These are phyloP conservation scores for Poecilus cupreus DNA, from an alignment of 2,888 invertebrate genomes.

Conservation along the genomic window DNA sequence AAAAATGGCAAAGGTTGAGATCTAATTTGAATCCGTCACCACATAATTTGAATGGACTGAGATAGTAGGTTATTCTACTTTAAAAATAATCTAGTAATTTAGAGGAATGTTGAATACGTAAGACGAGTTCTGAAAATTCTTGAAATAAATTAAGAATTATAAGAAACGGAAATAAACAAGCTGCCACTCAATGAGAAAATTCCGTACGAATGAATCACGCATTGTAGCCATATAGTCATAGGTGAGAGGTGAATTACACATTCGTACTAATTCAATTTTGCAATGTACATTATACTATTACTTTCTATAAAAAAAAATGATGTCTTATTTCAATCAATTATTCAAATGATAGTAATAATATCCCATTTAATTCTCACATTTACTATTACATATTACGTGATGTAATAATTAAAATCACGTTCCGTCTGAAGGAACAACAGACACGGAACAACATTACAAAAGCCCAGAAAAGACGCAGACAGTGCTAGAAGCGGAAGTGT, in stretches of 20 bases:
- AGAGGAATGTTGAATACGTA: background rate
- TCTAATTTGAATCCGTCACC: too few relatives aligned
- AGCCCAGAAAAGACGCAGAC: slow-evolving; percentile 6
- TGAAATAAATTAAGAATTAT: slow-evolving; percentile 25
- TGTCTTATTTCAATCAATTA: slow-evolving; percentile 23
- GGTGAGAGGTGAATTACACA: slow-evolving; percentile 25
- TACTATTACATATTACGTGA: slow-evolving; percentile 4
- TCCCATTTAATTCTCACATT: background rate
- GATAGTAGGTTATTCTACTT: too few relatives aligned
- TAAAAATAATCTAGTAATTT: too few relatives aligned
- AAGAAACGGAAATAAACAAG: slow-evolving; percentile 26
- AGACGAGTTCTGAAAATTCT: slow-evolving; percentile 15
- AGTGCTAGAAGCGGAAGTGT: slow-evolving; percentile 6
- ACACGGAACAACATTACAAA: slow-evolving; percentile 6
- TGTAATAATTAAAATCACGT: slow-evolving; percentile 13
- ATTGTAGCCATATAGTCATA: slow-evolving; percentile 40
- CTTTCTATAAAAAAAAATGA: slow-evolving; percentile 17
- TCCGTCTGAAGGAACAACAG: slow-evolving; percentile 8
- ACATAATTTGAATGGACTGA: too few relatives aligned
- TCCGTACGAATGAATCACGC: background rate
- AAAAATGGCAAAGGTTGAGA: too few relatives aligned
- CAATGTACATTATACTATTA: background rate
- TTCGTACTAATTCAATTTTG: background rate
- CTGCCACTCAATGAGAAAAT: slow-evolving; percentile 28
- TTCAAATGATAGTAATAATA: slow-evolving; percentile 11